A percentile compares a stretch with the other conserved stretches of the same genome.
Evolutionary conservation across 2,113 vertebrate genomes (phyloP).

Genomic region (Sceloporus undulatus): DNA sequence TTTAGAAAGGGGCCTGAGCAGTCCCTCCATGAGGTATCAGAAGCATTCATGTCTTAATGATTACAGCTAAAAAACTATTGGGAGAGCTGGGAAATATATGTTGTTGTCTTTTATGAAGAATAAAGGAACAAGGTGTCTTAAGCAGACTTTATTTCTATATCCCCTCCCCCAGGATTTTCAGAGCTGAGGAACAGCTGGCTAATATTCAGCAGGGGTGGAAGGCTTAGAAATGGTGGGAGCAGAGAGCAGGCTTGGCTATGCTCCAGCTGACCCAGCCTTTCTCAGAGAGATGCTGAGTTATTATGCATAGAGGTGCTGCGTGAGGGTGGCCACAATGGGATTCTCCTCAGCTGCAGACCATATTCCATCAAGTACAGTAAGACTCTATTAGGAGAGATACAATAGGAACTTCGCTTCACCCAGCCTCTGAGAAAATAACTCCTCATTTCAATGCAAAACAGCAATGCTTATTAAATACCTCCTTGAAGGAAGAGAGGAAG

Average conservation of each 20-base stretch:
- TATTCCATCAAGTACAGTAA: constrained; percentile 75
- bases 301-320: constrained; percentile 50
- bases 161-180: background rate
- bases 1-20: constrained; percentile 17
- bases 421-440: constrained; percentile 75
- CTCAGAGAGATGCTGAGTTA: constrained; percentile 45
- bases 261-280: constrained; percentile 28
- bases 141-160: background rate
- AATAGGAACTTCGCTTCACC: constrained; percentile 72
- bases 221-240: background rate
- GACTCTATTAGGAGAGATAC: constrained; percentile 75
- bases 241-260: constrained; percentile 9
- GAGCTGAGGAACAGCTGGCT: constrained; percentile 26
- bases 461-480: constrained; percentile 82
- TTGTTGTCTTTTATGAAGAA: background rate
- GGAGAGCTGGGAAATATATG: background rate
- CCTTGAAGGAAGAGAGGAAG: constrained; percentile 66
- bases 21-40: background rate
- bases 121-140: background rate
- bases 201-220: constrained; percentile 34
- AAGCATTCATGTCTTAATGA: background rate
- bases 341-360: constrained; percentile 71
- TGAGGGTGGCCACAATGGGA: constrained; percentile 66
- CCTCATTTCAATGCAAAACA: constrained; percentile 92
- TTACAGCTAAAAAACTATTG: background rate